A percentile compares a stretch with the other conserved stretches of the same genome.
phyloP scores from a whole-genome alignment of 2,113 vertebrate genomes.

The Chinchilla lanigera region DNA sequence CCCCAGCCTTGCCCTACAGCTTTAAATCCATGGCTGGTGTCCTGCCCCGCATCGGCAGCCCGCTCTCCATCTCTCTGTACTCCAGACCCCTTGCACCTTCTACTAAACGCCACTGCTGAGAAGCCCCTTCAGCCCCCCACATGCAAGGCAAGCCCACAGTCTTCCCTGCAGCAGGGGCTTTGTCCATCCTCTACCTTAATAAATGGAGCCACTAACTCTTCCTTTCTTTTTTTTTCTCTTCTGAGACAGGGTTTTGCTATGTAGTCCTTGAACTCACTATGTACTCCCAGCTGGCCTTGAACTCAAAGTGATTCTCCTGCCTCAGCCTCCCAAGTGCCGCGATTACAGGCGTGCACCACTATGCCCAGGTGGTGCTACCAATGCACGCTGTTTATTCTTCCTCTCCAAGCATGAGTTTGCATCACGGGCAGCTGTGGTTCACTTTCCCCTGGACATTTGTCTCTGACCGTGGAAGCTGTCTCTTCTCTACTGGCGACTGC shows the following conservation, averaged over 20 bases:
- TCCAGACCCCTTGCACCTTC: too few species aligned
- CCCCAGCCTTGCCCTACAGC: neutral
- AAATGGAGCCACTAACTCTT: neutral
- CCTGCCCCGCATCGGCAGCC: neutral
- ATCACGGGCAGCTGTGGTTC: too few species aligned
- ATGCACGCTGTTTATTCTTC: neutral
- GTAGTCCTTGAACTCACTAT: neutral
- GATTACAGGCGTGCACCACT: neutral
- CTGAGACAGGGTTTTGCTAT: neutral
- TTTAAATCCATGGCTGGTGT: neutral
- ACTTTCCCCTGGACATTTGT: neutral
- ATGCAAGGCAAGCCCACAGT: neutral
- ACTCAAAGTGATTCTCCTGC: neutral
- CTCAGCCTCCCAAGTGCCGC: neutral
- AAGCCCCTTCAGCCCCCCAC: neutral
- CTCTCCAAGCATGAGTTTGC: accelerated
- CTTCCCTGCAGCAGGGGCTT: neutral
- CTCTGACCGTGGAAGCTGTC: accelerated
- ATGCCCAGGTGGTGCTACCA: neutral
- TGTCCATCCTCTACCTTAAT: neutral
- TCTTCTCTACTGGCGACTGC: too few species aligned
- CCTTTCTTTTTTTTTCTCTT: neutral
- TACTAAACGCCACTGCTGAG: neutral
- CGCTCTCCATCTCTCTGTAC: too few species aligned
- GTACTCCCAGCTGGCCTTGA: neutral